A percentile compares a stretch with the other conserved stretches of the same genome.
These are phyloP conservation scores for Aleiodes sp. DNA, from an alignment of 1,140 invertebrate species.

Conservation along the genomic window DNA sequence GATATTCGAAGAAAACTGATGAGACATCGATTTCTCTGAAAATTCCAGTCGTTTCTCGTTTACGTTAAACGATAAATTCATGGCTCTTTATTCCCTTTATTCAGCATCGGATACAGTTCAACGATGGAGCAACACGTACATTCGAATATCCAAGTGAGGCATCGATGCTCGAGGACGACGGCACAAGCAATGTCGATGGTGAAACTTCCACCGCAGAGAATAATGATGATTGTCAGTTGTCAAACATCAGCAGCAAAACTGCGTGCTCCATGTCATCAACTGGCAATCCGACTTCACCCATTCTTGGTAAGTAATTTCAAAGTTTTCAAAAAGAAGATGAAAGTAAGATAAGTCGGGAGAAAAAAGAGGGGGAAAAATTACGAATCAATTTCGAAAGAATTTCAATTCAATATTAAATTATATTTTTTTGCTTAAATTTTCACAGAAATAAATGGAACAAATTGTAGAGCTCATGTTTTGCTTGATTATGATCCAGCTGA, in stretches of 20 bases:
- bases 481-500: no score
- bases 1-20: no score
- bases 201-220: conserved; percentile 54
- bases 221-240: conserved; percentile 41
- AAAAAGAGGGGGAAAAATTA: no score
- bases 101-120: conserved; percentile 85
- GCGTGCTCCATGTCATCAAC: conserved; percentile 45
- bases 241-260: conserved; percentile 46
- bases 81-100: conserved; percentile 46
- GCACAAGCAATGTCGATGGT: conserved; percentile 51
- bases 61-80: neutral
- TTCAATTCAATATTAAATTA: no score
- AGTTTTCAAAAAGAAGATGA: neutral
- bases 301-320: conserved; percentile 58
- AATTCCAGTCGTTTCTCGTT: no score
- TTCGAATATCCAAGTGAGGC: conserved; percentile 89
- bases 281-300: conserved; percentile 46
- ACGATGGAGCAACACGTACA: conserved; percentile 81
- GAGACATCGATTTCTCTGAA: no score
- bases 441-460: no score
- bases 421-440: no score
- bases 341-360: neutral
- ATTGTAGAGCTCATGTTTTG: no score
- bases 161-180: conserved; percentile 75
- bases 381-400: no score